Conservation (phyloP, 2,888 invertebrate species). For the Drosophila hamatofila region DNA sequence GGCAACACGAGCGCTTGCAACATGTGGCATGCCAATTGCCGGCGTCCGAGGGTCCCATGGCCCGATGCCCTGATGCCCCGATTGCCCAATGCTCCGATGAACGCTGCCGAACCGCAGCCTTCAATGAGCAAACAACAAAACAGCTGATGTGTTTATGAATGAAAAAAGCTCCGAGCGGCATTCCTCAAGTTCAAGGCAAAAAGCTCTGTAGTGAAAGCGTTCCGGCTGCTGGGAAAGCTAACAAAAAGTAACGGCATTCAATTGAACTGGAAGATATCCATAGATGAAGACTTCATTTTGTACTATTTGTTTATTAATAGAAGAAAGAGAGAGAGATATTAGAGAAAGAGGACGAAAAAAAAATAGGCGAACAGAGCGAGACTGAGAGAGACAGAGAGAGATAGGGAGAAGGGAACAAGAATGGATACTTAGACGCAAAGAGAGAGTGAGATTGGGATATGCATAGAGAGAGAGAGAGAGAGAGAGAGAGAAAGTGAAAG, state of each 20-base stretch:
- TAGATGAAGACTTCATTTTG: neutral
- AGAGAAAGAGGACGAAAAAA: neutral
- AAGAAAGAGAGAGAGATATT: neutral
- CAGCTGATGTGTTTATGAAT: conserved; percentile 57
- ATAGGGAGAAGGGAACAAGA: no score
- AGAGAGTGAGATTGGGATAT: neutral
- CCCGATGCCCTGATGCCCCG: conserved; percentile 9
- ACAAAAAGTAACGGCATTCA: conserved; percentile 1
- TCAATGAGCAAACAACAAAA: conserved; percentile 40
- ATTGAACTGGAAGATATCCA: neutral
- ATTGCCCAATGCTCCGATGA: conserved; percentile 5
- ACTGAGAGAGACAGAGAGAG: neutral
- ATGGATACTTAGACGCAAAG: neutral
- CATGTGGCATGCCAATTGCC: conserved; percentile 60
- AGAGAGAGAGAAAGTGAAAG: neutral
- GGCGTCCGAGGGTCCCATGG: conserved; percentile 19
- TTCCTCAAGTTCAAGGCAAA: conserved; percentile 64
- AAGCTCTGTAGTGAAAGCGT: conserved; percentile 33
- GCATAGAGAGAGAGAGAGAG: no score
- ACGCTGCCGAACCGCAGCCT: conserved; percentile 5
- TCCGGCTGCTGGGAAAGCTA: neutral
- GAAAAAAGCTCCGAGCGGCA: conserved; percentile 47
- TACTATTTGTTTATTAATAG: neutral
- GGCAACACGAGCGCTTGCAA: conserved; percentile 59
- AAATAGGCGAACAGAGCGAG: neutral